Percentiles rank a stretch among this genome's conserved stretches.
phyloP scores from a whole-genome alignment of 2,113 vertebrate species.

The Chloebia gouldiae region DNA sequence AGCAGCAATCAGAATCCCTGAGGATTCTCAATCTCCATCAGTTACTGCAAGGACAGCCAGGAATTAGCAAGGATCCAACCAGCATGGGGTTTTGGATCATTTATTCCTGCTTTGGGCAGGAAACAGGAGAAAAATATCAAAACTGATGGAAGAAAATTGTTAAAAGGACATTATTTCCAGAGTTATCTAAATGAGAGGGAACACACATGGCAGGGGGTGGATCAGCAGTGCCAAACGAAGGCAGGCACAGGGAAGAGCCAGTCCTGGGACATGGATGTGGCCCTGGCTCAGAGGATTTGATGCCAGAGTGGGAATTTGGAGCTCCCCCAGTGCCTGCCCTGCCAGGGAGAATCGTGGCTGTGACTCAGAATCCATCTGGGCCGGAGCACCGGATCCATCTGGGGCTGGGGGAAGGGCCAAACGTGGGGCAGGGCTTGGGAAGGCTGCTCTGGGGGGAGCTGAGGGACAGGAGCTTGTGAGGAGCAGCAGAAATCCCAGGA shows the following conservation, averaged over 20 bases:
- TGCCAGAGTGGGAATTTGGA: not conserved
- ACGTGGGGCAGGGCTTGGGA: rapidly evolving
- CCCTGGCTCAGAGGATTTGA: not conserved
- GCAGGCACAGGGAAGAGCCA: not conserved
- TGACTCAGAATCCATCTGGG: not conserved
- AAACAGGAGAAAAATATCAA: not conserved
- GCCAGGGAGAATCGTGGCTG: not conserved
- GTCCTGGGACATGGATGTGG: not conserved
- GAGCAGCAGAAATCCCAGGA: not conserved
- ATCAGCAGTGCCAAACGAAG: not conserved
- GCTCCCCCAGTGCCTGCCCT: not conserved
- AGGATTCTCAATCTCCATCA: not conserved
- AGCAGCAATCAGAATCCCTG: not conserved
- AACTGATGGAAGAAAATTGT: not conserved
- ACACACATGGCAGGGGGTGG: rapidly evolving
- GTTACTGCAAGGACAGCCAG: not conserved
- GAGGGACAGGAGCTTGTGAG: not conserved
- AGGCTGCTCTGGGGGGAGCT: rapidly evolving
- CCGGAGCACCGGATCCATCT: not conserved
- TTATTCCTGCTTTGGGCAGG: not conserved
- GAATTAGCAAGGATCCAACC: not conserved
- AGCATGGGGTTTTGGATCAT: not conserved
- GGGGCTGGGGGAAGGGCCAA: not conserved
- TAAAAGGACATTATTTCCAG: not conserved
- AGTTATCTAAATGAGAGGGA: not conserved